These are phyloP conservation scores for Danionella dracula DNA, from an alignment of 2,797 vertebrate genomes.

Conservation along the genomic window DNA sequence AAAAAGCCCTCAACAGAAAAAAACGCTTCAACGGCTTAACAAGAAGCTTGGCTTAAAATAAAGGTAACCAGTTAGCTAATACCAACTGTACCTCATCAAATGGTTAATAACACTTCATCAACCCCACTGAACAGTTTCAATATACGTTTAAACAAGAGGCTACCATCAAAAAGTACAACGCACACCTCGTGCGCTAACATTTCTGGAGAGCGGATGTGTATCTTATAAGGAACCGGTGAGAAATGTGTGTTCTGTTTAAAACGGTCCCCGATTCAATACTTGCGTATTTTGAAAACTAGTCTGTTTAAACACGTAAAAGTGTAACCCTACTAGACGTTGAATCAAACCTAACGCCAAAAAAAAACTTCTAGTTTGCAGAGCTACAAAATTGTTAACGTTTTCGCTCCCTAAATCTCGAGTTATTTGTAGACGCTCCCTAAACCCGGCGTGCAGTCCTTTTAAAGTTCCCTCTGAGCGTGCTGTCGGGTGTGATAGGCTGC, in stretches of 20 bases:
- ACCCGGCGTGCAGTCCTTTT: constrained; percentile 50
- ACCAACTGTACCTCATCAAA: too few relatives aligned
- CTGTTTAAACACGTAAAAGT: neutral
- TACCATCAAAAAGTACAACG: neutral
- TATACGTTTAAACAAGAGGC: neutral
- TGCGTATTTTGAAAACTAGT: neutral
- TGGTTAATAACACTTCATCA: neutral
- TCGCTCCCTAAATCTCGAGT: neutral
- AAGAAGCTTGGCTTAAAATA: too few relatives aligned
- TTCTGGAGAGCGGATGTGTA: neutral
- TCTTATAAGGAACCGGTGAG: neutral
- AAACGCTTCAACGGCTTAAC: too few relatives aligned
- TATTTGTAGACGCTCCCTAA: constrained; percentile 39
- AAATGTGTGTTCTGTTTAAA: neutral
- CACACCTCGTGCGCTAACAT: constrained; percentile 12
- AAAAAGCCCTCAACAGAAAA: too few relatives aligned
- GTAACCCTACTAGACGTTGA: neutral
- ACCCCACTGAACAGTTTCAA: neutral
- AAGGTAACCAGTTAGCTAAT: too few relatives aligned
- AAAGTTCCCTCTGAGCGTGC: constrained; percentile 69
- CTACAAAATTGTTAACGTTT: neutral
- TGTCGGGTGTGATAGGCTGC: constrained; percentile 56
- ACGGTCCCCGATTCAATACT: neutral
- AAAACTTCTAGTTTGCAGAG: too few relatives aligned
- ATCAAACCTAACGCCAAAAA: too few relatives aligned